Conservation (phyloP, 2,888 invertebrate species). For the Erebia epiphron region DNA sequence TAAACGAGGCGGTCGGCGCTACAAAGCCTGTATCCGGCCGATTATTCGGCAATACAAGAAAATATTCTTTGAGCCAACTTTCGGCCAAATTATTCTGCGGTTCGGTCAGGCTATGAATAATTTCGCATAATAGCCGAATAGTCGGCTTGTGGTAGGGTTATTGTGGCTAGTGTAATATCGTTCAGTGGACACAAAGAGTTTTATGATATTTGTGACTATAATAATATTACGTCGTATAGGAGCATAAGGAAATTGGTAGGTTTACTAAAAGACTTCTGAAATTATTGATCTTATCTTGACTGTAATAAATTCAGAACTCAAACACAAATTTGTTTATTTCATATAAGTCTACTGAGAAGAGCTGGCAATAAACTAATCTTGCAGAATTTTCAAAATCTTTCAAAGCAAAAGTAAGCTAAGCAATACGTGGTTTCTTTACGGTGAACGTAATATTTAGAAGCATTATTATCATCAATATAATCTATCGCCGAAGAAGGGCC, state of each 20-base stretch:
- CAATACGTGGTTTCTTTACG: not conserved
- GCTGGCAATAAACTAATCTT: not conserved
- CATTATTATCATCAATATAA: too few species aligned
- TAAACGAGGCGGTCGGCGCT: constrained; percentile 51
- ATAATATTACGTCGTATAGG: not conserved
- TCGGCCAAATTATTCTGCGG: constrained; percentile 7
- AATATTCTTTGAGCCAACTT: constrained; percentile 45
- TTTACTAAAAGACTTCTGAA: not conserved
- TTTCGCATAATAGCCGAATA: constrained; percentile 37
- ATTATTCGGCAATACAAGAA: constrained; percentile 62
- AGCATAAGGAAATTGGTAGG: not conserved
- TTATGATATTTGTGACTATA: constrained; percentile 1
- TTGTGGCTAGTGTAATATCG: constrained; percentile 7
- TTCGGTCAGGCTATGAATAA: constrained; percentile 37
- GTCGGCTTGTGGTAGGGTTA: constrained; percentile 21
- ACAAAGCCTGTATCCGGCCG: constrained; percentile 56
- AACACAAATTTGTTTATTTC: too few species aligned
- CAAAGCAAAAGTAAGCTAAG: not conserved
- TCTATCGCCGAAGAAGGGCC: too few species aligned
- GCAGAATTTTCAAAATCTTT: not conserved
- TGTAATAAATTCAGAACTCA: not conserved
- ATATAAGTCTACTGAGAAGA: too few species aligned
- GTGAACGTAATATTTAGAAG: not conserved
- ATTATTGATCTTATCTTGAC: not conserved
- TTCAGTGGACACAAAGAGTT: constrained; percentile 3